Evolutionary conservation across 1,140 invertebrate genomes (phyloP).

Genomic region (Helicoverpa armigera): DNA sequence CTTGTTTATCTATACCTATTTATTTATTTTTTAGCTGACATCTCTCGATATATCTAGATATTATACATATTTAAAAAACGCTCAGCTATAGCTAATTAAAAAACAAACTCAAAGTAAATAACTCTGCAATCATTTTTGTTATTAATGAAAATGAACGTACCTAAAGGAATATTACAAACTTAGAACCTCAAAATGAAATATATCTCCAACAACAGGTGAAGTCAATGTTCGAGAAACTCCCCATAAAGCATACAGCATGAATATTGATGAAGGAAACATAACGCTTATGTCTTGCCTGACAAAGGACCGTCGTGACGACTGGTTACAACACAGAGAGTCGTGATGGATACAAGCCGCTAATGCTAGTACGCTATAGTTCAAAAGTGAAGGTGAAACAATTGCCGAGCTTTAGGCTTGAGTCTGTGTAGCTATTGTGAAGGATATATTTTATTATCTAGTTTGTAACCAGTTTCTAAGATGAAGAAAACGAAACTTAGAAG

Average conservation of each 20-base stretch:
- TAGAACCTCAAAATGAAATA: no score
- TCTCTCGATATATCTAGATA: no score
- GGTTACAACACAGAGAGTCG: slow-evolving; percentile 48
- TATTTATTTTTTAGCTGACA: no score
- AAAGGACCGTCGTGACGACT: slow-evolving; percentile 54
- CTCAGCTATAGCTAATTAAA: no score
- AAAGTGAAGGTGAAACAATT: slow-evolving; percentile 60
- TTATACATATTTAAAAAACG: no score
- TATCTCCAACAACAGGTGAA: no score
- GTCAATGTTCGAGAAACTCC: background rate
- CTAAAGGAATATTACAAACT: no score
- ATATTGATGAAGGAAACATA: slow-evolving; percentile 24
- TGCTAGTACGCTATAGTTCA: slow-evolving; percentile 55
- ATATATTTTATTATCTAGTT: slow-evolving; percentile 4
- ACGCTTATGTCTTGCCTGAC: slow-evolving; percentile 36
- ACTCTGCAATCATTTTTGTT: no score
- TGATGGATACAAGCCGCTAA: slow-evolving; percentile 26
- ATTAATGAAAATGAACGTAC: no score
- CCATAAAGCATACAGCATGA: slow-evolving; percentile 7
- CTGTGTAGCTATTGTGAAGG: slow-evolving; percentile 1
- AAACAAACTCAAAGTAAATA: no score
- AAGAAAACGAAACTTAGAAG: no score
- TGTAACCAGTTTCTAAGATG: background rate
- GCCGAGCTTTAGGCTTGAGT: slow-evolving; percentile 29
- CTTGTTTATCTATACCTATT: no score